These are phyloP conservation scores for Gorsachius goisagi DNA, from an alignment of 2,113 vertebrate species.

Conservation along the genomic window DNA sequence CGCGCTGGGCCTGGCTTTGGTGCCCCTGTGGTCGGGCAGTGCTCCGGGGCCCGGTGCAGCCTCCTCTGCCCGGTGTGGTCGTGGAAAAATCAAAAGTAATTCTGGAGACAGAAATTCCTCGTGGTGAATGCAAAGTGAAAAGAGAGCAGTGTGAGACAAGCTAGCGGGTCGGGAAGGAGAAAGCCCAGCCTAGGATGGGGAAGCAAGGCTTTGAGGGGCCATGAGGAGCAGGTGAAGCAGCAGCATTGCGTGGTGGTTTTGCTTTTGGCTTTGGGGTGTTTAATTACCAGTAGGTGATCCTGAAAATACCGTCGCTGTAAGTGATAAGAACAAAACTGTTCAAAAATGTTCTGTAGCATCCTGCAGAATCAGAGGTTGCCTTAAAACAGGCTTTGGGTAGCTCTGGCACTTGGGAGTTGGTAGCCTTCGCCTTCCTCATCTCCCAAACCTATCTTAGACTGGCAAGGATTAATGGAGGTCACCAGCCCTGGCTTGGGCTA, in stretches of 20 bases:
- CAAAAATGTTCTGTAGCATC: no score
- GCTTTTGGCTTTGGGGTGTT: background rate
- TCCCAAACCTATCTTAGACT: accelerated
- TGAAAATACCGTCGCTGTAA: accelerated
- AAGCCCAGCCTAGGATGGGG: accelerated
- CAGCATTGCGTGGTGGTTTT: accelerated
- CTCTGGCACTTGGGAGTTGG: background rate
- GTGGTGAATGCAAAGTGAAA: accelerated
- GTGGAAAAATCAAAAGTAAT: accelerated
- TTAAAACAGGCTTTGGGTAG: background rate
- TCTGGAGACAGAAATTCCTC: background rate
- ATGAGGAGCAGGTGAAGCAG: background rate
- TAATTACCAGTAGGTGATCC: accelerated
- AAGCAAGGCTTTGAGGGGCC: background rate
- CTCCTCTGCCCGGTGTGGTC: accelerated
- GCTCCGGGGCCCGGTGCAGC: background rate
- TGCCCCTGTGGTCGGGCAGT: background rate
- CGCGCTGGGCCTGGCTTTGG: no score
- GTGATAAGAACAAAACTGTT: background rate
- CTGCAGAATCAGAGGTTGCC: accelerated
- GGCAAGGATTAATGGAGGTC: background rate
- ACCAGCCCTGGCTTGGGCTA: background rate
- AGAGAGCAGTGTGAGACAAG: background rate
- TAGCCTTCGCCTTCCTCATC: background rate
- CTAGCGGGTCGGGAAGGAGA: accelerated